Base-by-base conservation (phyloP, 2,113 vertebrate genomes). In the Laticauda laticaudata region DNA sequence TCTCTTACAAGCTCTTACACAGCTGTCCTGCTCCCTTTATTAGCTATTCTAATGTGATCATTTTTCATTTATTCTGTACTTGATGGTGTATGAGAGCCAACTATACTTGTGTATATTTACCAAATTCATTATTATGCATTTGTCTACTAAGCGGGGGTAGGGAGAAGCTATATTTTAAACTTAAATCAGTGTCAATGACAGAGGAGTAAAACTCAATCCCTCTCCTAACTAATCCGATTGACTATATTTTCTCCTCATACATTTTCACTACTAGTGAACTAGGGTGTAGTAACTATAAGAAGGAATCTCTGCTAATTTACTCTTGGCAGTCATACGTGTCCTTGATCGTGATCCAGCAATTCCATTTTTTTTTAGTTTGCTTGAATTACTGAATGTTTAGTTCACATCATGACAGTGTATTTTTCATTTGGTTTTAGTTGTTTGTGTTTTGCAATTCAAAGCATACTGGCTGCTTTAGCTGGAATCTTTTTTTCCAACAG, bases 381-480 rank as follows among this genome's bases (percentile, higher is more conserved):
- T 92, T 89, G 24, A 11, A 14, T 57, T 92, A 26, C 51, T 92
- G 92, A 34, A 56, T 92, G 92, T 89, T 92, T 89, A 45, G 34
- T 75, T 56, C 92, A 89, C 51, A 92, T 24, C 75, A 89, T 54
- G 51, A 81, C 55, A 81, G 87, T n/a, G 34, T n/a, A 89, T 87
- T 89, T 92, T 92, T 81, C 61, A 89, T 92, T 89, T 92, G 64
- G 64, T 18, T 89, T 88, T 89, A 56, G 56, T 89, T 92, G 59
- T 86, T 87, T 26, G 7, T 92, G 45, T 69, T 92, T 61, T 89
- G 61, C 34, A 20, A 54, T 56, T 18, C 53, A 92, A 88, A 39
- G 39, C 21, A 24, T 18, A 29, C 64, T 92, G 61, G 87, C 24
- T 85, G 53, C 61, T 92, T 43, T 15, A 39, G 87, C 87, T 92